Percentiles rank a stretch among this genome's conserved stretches.
These are phyloP conservation scores for Oncorhynchus nerka DNA, from an alignment of 2,113 vertebrate species.

Conservation along the genomic window DNA sequence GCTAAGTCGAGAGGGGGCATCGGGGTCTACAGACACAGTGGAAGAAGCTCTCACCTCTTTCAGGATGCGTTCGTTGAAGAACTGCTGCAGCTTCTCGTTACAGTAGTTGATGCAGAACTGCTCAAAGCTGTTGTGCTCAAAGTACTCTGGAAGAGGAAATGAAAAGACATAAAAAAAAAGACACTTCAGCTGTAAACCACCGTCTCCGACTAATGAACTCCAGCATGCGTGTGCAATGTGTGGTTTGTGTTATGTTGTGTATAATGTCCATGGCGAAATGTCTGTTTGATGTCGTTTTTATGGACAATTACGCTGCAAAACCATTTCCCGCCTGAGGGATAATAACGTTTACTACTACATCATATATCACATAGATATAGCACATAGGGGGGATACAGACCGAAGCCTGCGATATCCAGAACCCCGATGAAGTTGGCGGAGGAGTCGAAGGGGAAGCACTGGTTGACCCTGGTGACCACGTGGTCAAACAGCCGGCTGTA, in stretches of 20 bases:
- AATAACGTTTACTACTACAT: no score
- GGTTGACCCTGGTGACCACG: conserved; percentile 94
- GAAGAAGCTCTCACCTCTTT: conserved; percentile 84
- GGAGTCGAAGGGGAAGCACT: conserved; percentile 93
- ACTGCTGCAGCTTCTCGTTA: conserved; percentile 98
- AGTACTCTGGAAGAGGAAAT: conserved; percentile 84
- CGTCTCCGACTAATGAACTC: no score
- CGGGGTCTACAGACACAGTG: not conserved
- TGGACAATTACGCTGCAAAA: no score
- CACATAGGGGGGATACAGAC: conserved; percentile 65
- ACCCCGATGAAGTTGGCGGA: conserved; percentile 95
- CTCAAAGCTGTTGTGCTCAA: conserved; percentile 99
- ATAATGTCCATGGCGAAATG: no score
- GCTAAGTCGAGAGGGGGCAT: not conserved
- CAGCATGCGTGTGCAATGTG: no score
- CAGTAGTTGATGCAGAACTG: conserved; percentile 99
- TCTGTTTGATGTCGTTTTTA: no score
- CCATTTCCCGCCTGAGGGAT: no score
- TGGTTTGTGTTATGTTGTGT: no score
- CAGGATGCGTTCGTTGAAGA: conserved; percentile 98
- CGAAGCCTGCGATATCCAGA: conserved; percentile 96
- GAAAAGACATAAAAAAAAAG: not conserved
- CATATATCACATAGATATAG: no score
- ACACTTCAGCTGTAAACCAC: not conserved
- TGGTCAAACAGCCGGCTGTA: conserved; percentile 97